A percentile compares a stretch with the other conserved stretches of the same genome.
Conservation (phyloP, 2,113 vertebrate species). For the Synodontis membranacea region DNA sequence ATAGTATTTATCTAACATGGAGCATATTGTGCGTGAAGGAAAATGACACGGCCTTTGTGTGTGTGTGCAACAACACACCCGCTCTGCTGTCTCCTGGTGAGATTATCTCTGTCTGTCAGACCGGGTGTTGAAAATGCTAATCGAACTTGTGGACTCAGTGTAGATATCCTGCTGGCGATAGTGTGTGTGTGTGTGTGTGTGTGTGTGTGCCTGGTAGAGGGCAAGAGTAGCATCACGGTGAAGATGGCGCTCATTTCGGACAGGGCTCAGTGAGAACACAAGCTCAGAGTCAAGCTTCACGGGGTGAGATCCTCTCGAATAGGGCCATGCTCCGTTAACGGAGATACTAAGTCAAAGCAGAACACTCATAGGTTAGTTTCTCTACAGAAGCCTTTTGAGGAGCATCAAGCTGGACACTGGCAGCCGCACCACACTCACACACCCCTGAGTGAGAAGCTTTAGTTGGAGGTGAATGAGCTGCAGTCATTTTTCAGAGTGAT, state of each 20-base stretch:
- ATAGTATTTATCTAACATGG: background rate
- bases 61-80: background rate
- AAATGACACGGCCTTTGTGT: background rate
- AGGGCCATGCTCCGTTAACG: background rate
- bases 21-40: background rate
- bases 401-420: constrained; percentile 1
- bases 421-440: background rate
- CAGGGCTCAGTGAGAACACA: background rate
- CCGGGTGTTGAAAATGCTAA: constrained; percentile 17
- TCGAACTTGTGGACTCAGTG: background rate
- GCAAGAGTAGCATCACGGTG: background rate
- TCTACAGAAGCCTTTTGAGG: background rate
- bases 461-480: constrained; percentile 24
- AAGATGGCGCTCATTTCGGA: background rate
- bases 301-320: constrained; percentile 6
- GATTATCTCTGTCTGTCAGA: background rate
- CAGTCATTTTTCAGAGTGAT: constrained; percentile 41
- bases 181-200: background rate
- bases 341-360: constrained; percentile 3
- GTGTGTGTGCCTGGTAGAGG: background rate
- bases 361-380: constrained; percentile 7
- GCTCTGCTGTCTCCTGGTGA: background rate
- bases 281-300: background rate
- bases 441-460: background rate
- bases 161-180: background rate